Evolutionary conservation across 2,888 invertebrate genomes (phyloP).

Genomic region (Parnassius glacialis): DNA sequence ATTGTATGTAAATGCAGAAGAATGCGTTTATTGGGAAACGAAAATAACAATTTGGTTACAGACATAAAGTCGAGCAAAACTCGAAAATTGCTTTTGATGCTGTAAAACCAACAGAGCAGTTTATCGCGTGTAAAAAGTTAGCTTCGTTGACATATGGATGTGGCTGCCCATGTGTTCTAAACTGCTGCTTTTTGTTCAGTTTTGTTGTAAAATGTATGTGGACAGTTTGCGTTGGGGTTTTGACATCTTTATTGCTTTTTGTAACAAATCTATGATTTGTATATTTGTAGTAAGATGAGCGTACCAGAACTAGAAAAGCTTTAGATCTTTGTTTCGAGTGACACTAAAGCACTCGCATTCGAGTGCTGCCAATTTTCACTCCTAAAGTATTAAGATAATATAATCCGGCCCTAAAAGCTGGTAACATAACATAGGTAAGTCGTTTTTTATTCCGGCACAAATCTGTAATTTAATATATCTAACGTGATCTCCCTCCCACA

Average conservation of each 20-base stretch:
- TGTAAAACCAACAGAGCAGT: background rate
- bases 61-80: constrained; percentile 6
- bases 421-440: too few species aligned
- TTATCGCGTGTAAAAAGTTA: constrained; percentile 2
- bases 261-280: background rate
- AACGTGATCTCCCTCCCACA: too few species aligned
- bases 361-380: too few species aligned
- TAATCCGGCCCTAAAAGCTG: too few species aligned
- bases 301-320: too few species aligned
- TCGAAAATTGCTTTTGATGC: constrained; percentile 12
- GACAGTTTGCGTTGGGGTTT: background rate
- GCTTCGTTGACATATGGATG: background rate
- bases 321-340: too few species aligned
- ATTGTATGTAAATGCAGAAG: background rate
- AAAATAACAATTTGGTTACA: constrained; percentile 3
- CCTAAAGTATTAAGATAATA: too few species aligned
- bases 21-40: constrained; percentile 1
- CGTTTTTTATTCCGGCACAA: too few species aligned
- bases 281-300: too few species aligned
- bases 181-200: background rate
- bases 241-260: background rate
- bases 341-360: too few species aligned
- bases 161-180: background rate
- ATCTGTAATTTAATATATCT: too few species aligned
- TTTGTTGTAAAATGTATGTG: background rate